A percentile compares a stretch with the other conserved stretches of the same genome.
Conservation (phyloP, 1,140 invertebrate genomes). For the Gryon sp. region DNA sequence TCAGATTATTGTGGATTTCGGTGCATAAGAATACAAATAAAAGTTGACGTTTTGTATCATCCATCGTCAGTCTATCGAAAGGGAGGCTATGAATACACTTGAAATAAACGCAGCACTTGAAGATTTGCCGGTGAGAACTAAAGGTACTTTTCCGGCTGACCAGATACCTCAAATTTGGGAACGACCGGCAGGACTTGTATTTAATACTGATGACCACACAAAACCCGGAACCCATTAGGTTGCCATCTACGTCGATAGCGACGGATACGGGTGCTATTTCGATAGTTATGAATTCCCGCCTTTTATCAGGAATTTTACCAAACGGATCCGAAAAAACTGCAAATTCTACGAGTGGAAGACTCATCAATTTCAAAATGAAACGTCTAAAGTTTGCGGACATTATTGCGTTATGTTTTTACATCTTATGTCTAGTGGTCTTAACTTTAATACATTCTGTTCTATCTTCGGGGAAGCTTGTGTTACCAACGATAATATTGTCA, state of each 20-base stretch:
- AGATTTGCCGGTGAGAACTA: too few species aligned
- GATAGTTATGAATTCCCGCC: constrained; percentile 10
- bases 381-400: constrained; percentile 4
- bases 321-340: constrained; percentile 6
- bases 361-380: not conserved
- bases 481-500: not conserved
- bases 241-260: not conserved
- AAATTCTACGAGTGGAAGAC: not conserved
- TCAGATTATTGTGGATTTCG: constrained; percentile 27
- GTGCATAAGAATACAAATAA: not conserved
- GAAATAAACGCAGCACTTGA: not conserved
- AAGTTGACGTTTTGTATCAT: too few species aligned
- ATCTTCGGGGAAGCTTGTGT: not conserved
- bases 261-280: not conserved
- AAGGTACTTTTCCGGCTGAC: too few species aligned
- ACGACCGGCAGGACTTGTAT: not conserved
- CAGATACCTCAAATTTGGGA: too few species aligned
- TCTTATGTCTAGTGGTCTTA: constrained; percentile 12
- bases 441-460: not conserved
- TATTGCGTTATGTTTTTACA: constrained; percentile 14
- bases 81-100: not conserved
- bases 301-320: not conserved
- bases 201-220: not conserved
- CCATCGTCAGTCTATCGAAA: too few species aligned
- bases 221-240: too few species aligned